Evolutionary conservation across 2,888 invertebrate genomes (phyloP).

Genomic region (Rosalia funebris): DNA sequence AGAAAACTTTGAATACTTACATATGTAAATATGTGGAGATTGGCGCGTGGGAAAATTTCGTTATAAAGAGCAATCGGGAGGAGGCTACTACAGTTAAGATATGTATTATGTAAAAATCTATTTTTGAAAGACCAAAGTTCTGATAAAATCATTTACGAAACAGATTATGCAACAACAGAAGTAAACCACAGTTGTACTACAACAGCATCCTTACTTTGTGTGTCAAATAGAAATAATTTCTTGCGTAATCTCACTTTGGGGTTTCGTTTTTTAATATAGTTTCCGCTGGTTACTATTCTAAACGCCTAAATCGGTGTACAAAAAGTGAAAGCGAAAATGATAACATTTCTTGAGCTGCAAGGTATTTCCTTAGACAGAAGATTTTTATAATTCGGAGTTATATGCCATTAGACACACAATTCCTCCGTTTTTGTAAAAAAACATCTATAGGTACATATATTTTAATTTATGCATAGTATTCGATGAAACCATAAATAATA

Average conservation of each 20-base stretch:
- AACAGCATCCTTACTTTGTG: background rate
- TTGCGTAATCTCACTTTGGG: background rate
- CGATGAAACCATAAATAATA: constrained; percentile 21
- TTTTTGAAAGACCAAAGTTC: background rate
- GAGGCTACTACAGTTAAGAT: no score
- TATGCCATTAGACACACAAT: background rate
- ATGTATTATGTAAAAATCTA: background rate
- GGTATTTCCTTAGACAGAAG: background rate
- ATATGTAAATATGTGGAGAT: no score
- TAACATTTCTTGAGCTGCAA: no score
- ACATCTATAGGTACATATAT: background rate
- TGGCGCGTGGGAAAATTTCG: no score
- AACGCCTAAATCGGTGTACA: background rate
- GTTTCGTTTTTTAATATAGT: background rate
- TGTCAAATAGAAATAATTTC: background rate
- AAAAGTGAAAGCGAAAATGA: background rate
- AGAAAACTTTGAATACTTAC: no score
- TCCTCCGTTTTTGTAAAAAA: constrained; percentile 11
- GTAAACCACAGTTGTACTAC: background rate
- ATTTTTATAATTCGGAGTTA: background rate
- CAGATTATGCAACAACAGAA: background rate
- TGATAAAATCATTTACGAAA: background rate
- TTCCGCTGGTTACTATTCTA: background rate
- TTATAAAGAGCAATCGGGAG: no score
- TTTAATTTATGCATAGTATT: constrained; percentile 21